Percentiles rank a stretch among this genome's conserved stretches.
Conservation (phyloP, 2,888 invertebrate genomes). For the Nephrotoma appendiculata region DNA sequence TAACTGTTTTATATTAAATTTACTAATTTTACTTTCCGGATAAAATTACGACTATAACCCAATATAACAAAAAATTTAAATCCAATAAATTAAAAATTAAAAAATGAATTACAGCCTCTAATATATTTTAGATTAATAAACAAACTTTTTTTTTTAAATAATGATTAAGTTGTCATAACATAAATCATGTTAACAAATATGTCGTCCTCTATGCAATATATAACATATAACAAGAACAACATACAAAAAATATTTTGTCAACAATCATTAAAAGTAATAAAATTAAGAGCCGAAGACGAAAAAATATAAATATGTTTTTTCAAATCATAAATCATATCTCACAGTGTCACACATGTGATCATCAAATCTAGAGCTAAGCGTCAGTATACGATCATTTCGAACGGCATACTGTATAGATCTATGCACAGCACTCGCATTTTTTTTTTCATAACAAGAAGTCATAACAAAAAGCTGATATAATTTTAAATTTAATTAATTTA, state of each 20-base stretch:
- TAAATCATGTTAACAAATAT: background rate
- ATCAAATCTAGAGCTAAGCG: background rate
- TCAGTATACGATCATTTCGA: background rate
- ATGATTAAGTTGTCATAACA: background rate
- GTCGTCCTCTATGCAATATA: background rate
- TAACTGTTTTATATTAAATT: too few species aligned
- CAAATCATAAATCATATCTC: background rate
- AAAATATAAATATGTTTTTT: background rate
- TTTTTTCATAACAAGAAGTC: background rate
- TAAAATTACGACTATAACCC: background rate
- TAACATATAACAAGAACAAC: background rate
- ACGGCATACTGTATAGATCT: background rate
- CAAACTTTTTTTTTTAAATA: background rate
- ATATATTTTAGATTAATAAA: background rate
- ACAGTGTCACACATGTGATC: background rate
- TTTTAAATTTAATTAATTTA: background rate
- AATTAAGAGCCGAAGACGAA: background rate
- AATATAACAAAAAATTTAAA: background rate
- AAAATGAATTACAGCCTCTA: background rate
- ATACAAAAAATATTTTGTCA: background rate
- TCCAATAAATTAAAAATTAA: background rate
- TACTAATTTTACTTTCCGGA: too few species aligned
- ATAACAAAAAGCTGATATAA: background rate
- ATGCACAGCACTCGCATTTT: background rate
- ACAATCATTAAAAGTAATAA: background rate